Percentiles rank a stretch among this genome's conserved stretches.
Conservation (phyloP, 2,888 invertebrate genomes). For the Xestia c-nigrum region DNA sequence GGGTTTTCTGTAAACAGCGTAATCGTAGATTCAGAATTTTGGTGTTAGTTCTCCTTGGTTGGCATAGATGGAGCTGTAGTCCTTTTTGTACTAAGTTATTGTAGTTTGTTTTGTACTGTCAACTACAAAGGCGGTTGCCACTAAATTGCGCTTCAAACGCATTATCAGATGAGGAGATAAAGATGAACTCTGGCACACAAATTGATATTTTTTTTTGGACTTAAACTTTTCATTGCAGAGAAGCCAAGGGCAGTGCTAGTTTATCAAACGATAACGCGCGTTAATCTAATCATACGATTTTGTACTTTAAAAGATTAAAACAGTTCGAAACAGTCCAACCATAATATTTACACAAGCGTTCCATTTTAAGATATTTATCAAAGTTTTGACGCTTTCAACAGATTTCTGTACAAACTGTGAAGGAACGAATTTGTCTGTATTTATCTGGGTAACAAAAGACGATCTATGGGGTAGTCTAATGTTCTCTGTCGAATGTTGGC, state of each 20-base stretch:
- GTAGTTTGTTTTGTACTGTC: neutral
- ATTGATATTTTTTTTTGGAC: neutral
- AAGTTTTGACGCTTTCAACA: neutral
- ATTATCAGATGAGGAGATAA: neutral
- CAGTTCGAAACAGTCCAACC: constrained; percentile 23
- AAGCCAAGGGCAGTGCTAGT: neutral
- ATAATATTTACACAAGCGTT: neutral
- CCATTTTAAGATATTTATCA: constrained; percentile 10
- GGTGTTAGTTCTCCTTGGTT: too few relatives aligned
- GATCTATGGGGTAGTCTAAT: neutral
- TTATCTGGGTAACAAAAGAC: constrained; percentile 27
- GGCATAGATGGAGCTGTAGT: neutral
- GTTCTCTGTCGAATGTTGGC: neutral
- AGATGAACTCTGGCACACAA: neutral
- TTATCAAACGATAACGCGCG: too few relatives aligned
- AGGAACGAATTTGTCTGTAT: constrained; percentile 2
- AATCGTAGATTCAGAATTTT: too few relatives aligned
- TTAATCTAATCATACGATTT: constrained; percentile 14
- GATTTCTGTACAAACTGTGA: neutral
- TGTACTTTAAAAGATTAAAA: neutral
- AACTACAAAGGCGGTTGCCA: neutral
- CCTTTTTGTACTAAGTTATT: neutral
- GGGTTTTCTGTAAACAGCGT: too few relatives aligned
- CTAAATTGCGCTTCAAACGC: neutral
- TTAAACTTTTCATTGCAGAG: neutral